These are phyloP conservation scores for Diorhabda sublineata DNA, from an alignment of 1,140 invertebrate genomes.

Conservation along the genomic window DNA sequence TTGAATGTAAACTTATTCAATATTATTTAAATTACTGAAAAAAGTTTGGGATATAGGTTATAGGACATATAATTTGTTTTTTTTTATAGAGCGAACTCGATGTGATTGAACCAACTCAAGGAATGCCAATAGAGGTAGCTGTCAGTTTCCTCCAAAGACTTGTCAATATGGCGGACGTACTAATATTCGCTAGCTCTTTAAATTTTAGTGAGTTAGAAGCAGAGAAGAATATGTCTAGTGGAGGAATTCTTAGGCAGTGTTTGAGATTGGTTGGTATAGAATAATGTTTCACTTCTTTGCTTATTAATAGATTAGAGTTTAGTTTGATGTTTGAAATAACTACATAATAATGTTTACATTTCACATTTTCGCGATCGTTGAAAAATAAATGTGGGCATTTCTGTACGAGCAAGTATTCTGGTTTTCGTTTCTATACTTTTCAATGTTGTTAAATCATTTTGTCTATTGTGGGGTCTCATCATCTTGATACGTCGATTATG, in stretches of 20 bases:
- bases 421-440: not conserved
- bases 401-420: not conserved
- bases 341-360: too few relatives aligned
- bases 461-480: too few relatives aligned
- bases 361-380: not conserved
- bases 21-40: too few relatives aligned
- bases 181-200: constrained; percentile 95
- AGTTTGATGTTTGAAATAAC: too few relatives aligned
- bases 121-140: constrained; percentile 96
- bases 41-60: too few relatives aligned
- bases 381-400: not conserved
- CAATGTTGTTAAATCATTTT: too few relatives aligned
- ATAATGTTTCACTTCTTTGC: too few relatives aligned
- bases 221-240: constrained; percentile 99
- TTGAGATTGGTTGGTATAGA: constrained; percentile 77
- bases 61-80: not conserved
- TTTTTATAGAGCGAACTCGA: constrained; percentile 89
- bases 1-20: too few relatives aligned
- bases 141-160: constrained; percentile 94
- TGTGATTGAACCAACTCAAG: constrained; percentile 96
- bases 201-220: constrained; percentile 98
- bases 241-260: constrained; percentile 95
- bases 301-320: too few relatives aligned
- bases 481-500: too few relatives aligned
- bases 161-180: constrained; percentile 96